Percentiles rank a stretch among this genome's conserved stretches.
These are phyloP conservation scores for Molanna angustata DNA, from an alignment of 2,888 invertebrate genomes.

Conservation along the genomic window DNA sequence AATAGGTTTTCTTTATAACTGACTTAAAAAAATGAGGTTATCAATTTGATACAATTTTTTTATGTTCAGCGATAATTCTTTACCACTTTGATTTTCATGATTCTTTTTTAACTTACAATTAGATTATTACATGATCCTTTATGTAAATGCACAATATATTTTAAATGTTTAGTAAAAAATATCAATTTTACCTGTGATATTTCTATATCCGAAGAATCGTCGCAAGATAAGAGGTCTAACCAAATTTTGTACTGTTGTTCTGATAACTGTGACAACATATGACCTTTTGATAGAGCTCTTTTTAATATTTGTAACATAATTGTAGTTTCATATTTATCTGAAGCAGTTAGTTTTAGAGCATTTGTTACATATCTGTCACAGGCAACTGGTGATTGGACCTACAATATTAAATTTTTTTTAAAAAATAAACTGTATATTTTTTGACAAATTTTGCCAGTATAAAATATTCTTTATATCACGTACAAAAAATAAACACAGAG, in stretches of 20 bases:
- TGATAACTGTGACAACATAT: conserved; percentile 13
- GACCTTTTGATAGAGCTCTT: conserved; percentile 25
- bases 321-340: conserved; percentile 3
- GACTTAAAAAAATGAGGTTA: too few species aligned
- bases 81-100: too few species aligned
- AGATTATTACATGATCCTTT: too few species aligned
- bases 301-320: conserved; percentile 25
- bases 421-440: too few species aligned
- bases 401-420: too few species aligned
- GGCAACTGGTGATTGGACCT: conserved; percentile 6
- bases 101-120: too few species aligned
- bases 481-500: neutral
- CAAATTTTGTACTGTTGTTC: conserved; percentile 39
- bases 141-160: too few species aligned
- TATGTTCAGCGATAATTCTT: too few species aligned
- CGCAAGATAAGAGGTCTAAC: conserved; percentile 35
- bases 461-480: neutral
- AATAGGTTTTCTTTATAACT: too few species aligned
- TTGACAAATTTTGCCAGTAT: conserved; percentile 1
- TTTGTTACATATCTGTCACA: conserved; percentile 23
- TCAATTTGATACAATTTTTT: too few species aligned
- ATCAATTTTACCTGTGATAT: conserved; percentile 7
- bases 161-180: too few species aligned
- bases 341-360: conserved; percentile 17
- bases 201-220: conserved; percentile 10